Percentiles rank a stretch among this genome's conserved stretches.
Evolutionary conservation across 2,113 vertebrate genomes (phyloP).

Genomic region (Hyaena hyaena): DNA sequence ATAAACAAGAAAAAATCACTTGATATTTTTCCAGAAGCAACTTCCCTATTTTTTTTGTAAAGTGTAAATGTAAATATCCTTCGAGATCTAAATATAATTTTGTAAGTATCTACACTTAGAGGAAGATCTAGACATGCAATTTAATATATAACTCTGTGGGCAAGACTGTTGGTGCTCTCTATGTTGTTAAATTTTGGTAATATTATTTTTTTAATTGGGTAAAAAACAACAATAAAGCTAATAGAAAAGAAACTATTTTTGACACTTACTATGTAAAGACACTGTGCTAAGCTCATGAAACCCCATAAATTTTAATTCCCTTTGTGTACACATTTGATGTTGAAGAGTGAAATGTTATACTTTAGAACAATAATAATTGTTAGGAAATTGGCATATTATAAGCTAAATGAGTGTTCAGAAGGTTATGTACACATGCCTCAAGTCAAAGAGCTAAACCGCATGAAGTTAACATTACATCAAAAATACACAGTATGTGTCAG

Average conservation of each 20-base stretch:
- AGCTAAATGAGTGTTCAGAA: slow-evolving; percentile 62
- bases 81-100: slow-evolving; percentile 26
- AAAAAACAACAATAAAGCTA: slow-evolving; percentile 35
- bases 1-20: neutral
- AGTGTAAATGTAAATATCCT: slow-evolving; percentile 41
- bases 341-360: slow-evolving; percentile 62
- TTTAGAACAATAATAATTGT: slow-evolving; percentile 65
- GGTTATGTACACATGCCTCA: slow-evolving; percentile 53
- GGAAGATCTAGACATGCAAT: slow-evolving; percentile 1
- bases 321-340: slow-evolving; percentile 55
- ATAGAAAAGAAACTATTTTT: slow-evolving; percentile 37
- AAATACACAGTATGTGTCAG: slow-evolving; percentile 49
- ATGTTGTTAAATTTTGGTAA: slow-evolving; percentile 42
- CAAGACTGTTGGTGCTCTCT: neutral
- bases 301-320: slow-evolving; percentile 53
- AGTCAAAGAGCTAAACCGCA: slow-evolving; percentile 69
- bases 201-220: slow-evolving; percentile 50
- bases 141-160: neutral
- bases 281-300: slow-evolving; percentile 42
- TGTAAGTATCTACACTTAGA: neutral
- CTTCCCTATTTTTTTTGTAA: neutral
- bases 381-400: slow-evolving; percentile 66
- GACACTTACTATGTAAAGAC: slow-evolving; percentile 28
- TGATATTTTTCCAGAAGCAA: slow-evolving; percentile 18
- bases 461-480: slow-evolving; percentile 65